Evolutionary conservation across 2,888 invertebrate species (phyloP), one percentile per base, ranked within the genome.

Genomic region (Polyommatus iphigenia): DNA sequence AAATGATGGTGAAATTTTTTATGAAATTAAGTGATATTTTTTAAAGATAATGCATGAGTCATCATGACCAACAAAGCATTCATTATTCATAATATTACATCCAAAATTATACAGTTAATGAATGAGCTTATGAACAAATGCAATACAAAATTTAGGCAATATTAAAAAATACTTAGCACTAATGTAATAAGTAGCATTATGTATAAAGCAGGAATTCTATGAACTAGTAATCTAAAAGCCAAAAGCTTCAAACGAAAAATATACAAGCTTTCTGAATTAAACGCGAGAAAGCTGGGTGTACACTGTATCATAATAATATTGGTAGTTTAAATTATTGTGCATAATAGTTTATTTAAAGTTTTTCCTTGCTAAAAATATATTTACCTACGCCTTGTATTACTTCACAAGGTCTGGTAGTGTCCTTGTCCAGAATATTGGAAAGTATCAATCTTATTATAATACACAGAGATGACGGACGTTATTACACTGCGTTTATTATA

Each of bases 181-280:
- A 77, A 71, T 77, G 77, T 57, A 72, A 77, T 77, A 77, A 77
- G 71, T 54, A 54, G 54, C 77, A 77, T 77, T 77, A 71, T 79
- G 78, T 79, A 77, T 79, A 78, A 77, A 78, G 79, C 76, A 59
- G 76, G 79, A 81, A 77, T 71, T 71, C 36, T 77, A 71, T 77
- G 77, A 57, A 77, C 77, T 71, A 88, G 88, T 90, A 88, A 91
- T 90, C 90, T 90, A 87, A 91, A 91, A 91, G 90, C 91, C 90
- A 88, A 90, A 90, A 91, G 90, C 91, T 88, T 86, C 83, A 85
- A 86, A 87, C 90, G 90, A 90, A 92, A 92, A 92, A 92, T 91
- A 86, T 86, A 86, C 87, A 85, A 85, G 85, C 85, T 87, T 87
- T 89, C 85, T 82, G 82, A 83, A 87, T 85, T 86, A 87, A 86